Evolutionary conservation across 2,888 invertebrate genomes (phyloP).

Genomic region (Lochmaea capreae): DNA sequence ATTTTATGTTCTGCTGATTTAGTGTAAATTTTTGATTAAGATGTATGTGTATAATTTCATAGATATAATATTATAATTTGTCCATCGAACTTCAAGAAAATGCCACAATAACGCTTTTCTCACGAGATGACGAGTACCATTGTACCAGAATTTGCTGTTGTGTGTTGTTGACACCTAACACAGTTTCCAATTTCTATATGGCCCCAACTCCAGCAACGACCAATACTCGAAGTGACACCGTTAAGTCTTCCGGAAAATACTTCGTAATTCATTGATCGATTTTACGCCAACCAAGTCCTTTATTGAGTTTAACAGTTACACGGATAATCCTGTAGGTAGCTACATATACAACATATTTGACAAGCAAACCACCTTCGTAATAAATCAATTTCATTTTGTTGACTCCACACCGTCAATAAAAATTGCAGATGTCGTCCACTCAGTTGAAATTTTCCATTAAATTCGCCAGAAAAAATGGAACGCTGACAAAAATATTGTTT

Average conservation of each 20-base stretch:
- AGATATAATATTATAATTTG: background rate
- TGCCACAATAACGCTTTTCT: background rate
- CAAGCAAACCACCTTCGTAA: constrained; percentile 16
- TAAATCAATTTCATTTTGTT: constrained; percentile 23
- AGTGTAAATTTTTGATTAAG: too few relatives aligned
- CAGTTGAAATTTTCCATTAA: background rate
- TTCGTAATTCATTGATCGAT: constrained; percentile 20
- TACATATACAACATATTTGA: constrained; percentile 7
- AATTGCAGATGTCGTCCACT: background rate
- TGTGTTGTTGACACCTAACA: background rate
- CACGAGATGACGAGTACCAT: background rate
- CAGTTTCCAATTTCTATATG: constrained; percentile 4
- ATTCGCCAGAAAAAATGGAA: background rate
- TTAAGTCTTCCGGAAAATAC: constrained; percentile 28
- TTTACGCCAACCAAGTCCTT: constrained; percentile 17
- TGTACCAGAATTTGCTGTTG: background rate
- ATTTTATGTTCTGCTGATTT: too few relatives aligned
- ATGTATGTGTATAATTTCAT: too few relatives aligned
- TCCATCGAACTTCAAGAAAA: background rate
- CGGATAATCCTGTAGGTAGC: constrained; percentile 7
- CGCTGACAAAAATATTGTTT: background rate
- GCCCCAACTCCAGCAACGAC: background rate
- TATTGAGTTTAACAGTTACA: constrained; percentile 16
- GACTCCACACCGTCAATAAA: constrained; percentile 21
- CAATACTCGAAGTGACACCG: constrained; percentile 19